Conservation (phyloP, 2,888 invertebrate genomes). For the Drosophila heteroneura region DNA sequence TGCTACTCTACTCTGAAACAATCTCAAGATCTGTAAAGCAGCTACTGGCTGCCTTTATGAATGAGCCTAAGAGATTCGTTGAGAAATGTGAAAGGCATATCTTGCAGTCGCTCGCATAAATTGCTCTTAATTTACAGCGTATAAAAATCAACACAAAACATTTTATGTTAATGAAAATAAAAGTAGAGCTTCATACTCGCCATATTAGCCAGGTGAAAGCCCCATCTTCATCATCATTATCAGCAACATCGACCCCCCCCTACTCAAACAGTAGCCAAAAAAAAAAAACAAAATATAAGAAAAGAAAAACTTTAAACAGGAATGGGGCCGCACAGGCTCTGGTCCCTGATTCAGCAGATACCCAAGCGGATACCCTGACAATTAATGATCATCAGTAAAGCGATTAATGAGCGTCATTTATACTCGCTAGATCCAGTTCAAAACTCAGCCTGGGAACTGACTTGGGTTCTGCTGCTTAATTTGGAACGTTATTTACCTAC, state of each 20-base stretch:
- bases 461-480: neutral
- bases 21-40: constrained; percentile 32
- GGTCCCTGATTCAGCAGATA: constrained; percentile 16
- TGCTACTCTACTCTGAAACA: neutral
- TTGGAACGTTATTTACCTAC: constrained; percentile 32
- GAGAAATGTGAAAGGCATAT: constrained; percentile 57
- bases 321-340: constrained; percentile 45
- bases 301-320: neutral
- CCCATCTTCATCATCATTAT: constrained; percentile 16
- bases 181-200: constrained; percentile 38
- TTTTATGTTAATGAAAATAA: constrained; percentile 82
- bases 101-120: constrained; percentile 62
- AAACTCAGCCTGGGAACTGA: neutral
- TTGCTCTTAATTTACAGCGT: constrained; percentile 71
- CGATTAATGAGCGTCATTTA: constrained; percentile 54
- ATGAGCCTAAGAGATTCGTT: constrained; percentile 34
- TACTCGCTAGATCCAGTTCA: constrained; percentile 8
- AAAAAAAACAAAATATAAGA: neutral
- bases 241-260: neutral
- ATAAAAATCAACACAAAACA: constrained; percentile 80
- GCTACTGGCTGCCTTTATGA: constrained; percentile 50
- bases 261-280: constrained; percentile 47
- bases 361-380: constrained; percentile 31
- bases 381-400: constrained; percentile 48
- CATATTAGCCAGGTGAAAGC: constrained; percentile 57